Percentiles rank a stretch among this genome's conserved stretches.
Evolutionary conservation across 2,113 vertebrate species (phyloP).

Genomic region (Willisornis vidua): DNA sequence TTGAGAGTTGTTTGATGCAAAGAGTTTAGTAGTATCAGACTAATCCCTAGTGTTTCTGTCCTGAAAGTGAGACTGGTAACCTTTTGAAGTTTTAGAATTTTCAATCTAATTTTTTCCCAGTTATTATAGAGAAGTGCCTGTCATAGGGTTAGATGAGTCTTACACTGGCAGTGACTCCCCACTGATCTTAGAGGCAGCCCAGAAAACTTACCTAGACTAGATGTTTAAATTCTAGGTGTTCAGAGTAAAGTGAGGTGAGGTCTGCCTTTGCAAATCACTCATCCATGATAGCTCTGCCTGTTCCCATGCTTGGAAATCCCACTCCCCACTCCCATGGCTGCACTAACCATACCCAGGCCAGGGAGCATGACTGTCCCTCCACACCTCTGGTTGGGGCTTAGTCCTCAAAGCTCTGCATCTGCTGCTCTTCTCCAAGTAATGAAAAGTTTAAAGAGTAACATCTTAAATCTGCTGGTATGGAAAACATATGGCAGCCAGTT

Average conservation of each 20-base stretch:
- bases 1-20: not conserved
- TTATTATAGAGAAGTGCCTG: not conserved
- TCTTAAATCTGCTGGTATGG: not conserved
- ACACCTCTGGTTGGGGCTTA: rapidly evolving
- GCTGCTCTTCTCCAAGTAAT: not conserved
- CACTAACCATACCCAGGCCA: not conserved
- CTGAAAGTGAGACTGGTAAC: not conserved
- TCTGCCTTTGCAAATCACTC: not conserved
- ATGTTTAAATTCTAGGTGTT: not conserved
- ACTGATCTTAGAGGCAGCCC: not conserved
- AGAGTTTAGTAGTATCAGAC: not conserved
- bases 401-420: not conserved
- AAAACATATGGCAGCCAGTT: not conserved
- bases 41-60: not conserved
- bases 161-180: not conserved
- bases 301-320: not conserved
- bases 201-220: not conserved
- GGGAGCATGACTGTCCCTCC: not conserved
- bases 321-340: not conserved
- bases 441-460: not conserved
- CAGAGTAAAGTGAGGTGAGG: not conserved
- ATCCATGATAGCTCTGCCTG: not conserved
- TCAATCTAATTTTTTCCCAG: not conserved
- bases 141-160: not conserved
- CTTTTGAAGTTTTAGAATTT: not conserved